Evolutionary conservation across 2,797 vertebrate genomes (phyloP), one percentile per base, ranked within the genome.

Genomic region (Tauraco hartlaubi): DNA sequence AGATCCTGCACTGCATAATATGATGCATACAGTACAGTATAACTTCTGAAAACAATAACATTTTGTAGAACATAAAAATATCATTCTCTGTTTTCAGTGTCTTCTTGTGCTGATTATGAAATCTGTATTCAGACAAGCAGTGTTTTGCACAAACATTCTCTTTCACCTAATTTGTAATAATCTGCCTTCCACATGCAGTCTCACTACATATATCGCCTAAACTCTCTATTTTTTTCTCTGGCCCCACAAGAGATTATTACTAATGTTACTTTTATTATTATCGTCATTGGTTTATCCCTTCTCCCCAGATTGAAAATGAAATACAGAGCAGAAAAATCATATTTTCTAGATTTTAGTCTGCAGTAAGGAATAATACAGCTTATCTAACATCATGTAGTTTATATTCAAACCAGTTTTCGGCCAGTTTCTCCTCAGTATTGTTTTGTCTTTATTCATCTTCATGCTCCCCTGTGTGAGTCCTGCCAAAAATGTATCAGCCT

Each of bases 121-220:
- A 95, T 95, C 75, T 85, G 88, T 96, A 96, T 95, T 94, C 95
- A 94, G 85, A 69, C 74, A 69, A 46, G 58, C 54, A 84, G 23
- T 56, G 25, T 66, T 95, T 94, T 88, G 76, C 61, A 88, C 75
- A 92, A 95, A 91, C 59, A 31, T 91, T 88, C 94, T 88, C 58
- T 86, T 88, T 71, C 62, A 54, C 85, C 59, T 93, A 95, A 96
- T 95, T 96, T 74, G n/a, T 87, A 90, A 77, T 97, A 94, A 96
- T 95, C 83, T 76, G 66, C 63, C 93, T 96, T 94, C 76, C n/a
- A 64, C 63, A 95, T 96, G 85, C 94, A 62, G 71, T 43, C 74
- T 88, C 91, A 95, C 82, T 85, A 79, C 74, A 82, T 49, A 29
- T 48, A 76, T 86, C 63, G 79, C 71, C 67, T 85, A 88, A 91